Percentiles rank a stretch among this genome's conserved stretches.
These are phyloP conservation scores for Lateolabrax maculatus DNA, from an alignment of 2,797 vertebrate species.

Conservation along the genomic window DNA sequence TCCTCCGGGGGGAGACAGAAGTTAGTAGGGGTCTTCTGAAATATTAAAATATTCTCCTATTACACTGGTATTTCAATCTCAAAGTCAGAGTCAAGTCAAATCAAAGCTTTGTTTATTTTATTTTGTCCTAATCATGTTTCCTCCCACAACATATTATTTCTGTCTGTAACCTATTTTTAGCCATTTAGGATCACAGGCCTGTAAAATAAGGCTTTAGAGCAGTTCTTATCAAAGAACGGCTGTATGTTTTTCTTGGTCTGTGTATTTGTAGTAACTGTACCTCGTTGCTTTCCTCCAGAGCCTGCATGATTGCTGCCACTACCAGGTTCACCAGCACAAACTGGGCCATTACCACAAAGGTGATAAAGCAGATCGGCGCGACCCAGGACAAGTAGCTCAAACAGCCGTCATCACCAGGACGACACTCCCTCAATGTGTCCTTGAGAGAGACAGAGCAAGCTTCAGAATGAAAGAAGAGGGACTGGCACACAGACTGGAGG, in stretches of 20 bases:
- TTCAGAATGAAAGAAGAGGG: neutral
- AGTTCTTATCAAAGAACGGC: too few species aligned
- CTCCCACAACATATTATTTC: neutral
- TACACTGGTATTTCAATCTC: neutral
- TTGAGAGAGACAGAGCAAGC: neutral
- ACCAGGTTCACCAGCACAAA: conserved; percentile 26
- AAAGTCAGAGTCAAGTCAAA: conserved; percentile 1
- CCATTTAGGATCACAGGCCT: too few species aligned
- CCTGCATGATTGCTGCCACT: conserved; percentile 6
- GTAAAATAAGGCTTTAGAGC: too few species aligned
- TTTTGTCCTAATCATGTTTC: neutral
- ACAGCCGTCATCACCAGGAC: accelerated
- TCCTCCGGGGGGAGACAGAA: neutral
- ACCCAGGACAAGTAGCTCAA: neutral
- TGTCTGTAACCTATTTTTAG: neutral
- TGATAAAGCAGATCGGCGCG: neutral
- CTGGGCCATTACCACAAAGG: conserved; percentile 29
- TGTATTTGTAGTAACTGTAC: neutral
- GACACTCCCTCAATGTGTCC: conserved; percentile 3
- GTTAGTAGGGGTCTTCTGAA: neutral
- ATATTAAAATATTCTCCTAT: neutral
- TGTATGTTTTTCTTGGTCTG: neutral
- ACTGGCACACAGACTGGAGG: neutral
- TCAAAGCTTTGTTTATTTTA: neutral
- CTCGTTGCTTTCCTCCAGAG: neutral